These are phyloP conservation scores for Lacerta bilineata DNA, from an alignment of 2,797 vertebrate species.

Conservation along the genomic window DNA sequence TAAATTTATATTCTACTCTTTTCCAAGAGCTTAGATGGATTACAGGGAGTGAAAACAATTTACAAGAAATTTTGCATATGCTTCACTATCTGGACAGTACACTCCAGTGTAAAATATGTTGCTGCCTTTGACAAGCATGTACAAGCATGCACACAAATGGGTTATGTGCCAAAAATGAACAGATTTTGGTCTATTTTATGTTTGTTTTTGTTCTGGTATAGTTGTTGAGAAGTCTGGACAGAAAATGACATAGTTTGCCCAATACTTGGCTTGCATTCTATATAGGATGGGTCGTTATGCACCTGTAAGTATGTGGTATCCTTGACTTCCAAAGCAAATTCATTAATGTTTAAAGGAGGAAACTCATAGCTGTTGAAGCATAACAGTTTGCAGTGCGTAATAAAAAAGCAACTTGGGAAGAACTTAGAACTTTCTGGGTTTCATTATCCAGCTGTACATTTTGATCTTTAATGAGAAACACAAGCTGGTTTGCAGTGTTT, in stretches of 20 bases:
- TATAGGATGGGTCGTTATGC: slow-evolving; percentile 53
- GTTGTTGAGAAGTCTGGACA: background rate
- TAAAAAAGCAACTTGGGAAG: slow-evolving; percentile 60
- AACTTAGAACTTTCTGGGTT: slow-evolving; percentile 66
- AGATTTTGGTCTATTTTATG: background rate
- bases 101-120: background rate
- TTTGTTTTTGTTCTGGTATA: slow-evolving; percentile 1
- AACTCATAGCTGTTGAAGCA: slow-evolving; percentile 61
- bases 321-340: slow-evolving; percentile 55
- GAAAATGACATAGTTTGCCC: slow-evolving; percentile 45
- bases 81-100: slow-evolving; percentile 56
- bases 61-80: slow-evolving; percentile 62
- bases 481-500: slow-evolving; percentile 64
- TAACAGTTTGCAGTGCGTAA: slow-evolving; percentile 61
- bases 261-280: slow-evolving; percentile 63
- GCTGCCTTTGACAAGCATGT: background rate
- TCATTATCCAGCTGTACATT: slow-evolving; percentile 71
- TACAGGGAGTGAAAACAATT: slow-evolving; percentile 47
- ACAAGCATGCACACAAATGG: slow-evolving; percentile 67
- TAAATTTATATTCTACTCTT: background rate
- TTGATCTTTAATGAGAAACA: slow-evolving; percentile 70
- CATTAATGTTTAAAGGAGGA: slow-evolving; percentile 52
- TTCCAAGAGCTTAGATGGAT: background rate
- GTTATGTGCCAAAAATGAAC: slow-evolving; percentile 62
- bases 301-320: slow-evolving; percentile 51